phyloP scores from a whole-genome alignment of 2,888 invertebrate species.

The Cephus spinipes region DNA sequence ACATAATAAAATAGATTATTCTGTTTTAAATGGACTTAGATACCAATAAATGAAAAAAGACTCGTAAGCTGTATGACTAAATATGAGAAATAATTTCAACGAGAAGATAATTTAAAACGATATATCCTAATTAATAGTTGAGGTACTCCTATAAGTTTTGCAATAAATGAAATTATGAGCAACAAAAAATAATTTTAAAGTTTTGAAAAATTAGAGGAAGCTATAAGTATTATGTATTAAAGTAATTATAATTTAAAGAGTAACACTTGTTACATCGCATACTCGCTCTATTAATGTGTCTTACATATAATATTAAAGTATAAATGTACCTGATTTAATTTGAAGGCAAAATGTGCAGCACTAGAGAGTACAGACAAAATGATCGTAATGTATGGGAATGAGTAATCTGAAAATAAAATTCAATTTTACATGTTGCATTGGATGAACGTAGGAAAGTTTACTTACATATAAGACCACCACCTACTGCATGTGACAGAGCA shows the following conservation, averaged over 20 bases:
- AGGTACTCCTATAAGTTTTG: neutral
- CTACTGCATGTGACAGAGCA: conserved; percentile 86
- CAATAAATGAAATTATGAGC: neutral
- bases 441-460: conserved; percentile 32
- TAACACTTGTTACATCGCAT: neutral
- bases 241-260: neutral
- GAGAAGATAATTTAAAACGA: neutral
- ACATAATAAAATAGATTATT: no score
- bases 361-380: conserved; percentile 92
- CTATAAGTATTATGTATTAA: neutral
- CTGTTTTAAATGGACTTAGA: no score
- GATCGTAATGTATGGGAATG: conserved; percentile 93
- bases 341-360: conserved; percentile 91
- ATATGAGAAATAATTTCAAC: neutral
- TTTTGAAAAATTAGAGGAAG: neutral
- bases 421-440: conserved; percentile 8
- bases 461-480: conserved; percentile 93
- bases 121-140: neutral
- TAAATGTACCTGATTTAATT: conserved; percentile 79
- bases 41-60: neutral
- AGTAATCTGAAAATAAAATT: conserved; percentile 81
- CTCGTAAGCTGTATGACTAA: neutral
- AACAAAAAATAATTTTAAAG: neutral
- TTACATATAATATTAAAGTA: neutral
- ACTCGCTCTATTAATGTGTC: neutral